Conservation (phyloP, 2,888 invertebrate genomes). For the Sminthurinus aureus region DNA sequence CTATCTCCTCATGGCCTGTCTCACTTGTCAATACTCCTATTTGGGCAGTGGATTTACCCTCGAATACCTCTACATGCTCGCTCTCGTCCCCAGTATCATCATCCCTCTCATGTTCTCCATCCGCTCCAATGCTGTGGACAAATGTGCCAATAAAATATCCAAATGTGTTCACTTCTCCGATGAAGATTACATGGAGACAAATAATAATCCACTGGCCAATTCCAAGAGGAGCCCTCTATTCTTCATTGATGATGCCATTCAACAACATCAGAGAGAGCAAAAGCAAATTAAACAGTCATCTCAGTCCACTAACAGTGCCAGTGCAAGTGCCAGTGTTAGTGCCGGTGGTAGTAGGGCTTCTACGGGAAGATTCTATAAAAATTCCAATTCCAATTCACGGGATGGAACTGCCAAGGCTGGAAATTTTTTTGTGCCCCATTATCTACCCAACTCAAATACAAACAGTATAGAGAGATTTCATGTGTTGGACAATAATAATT, state of each 20-base stretch:
- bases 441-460: conserved; percentile 16
- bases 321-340: not conserved
- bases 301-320: too few species aligned
- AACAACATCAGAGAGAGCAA: conserved; percentile 32
- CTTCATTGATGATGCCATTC: conserved; percentile 52
- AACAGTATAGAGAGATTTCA: not conserved
- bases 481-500: not conserved
- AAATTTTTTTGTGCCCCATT: conserved; percentile 42
- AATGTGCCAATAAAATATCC: conserved; percentile 54
- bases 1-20: conserved; percentile 54
- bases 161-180: conserved; percentile 48
- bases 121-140: conserved; percentile 51
- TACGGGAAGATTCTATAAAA: not conserved
- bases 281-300: not conserved
- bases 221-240: conserved; percentile 51
- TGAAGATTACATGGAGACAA: not conserved
- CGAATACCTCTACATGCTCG: conserved; percentile 56
- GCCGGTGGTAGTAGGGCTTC: not conserved
- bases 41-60: conserved; percentile 51
- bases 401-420: not conserved
- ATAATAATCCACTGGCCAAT: conserved; percentile 31
- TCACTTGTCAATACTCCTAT: conserved; percentile 49
- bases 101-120: conserved; percentile 57
- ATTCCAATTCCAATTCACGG: not conserved
- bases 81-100: conserved; percentile 52